Evolutionary conservation across 1,140 invertebrate genomes (phyloP), one percentile per base, ranked within the genome.

Genomic region (Sycophila sp.): DNA sequence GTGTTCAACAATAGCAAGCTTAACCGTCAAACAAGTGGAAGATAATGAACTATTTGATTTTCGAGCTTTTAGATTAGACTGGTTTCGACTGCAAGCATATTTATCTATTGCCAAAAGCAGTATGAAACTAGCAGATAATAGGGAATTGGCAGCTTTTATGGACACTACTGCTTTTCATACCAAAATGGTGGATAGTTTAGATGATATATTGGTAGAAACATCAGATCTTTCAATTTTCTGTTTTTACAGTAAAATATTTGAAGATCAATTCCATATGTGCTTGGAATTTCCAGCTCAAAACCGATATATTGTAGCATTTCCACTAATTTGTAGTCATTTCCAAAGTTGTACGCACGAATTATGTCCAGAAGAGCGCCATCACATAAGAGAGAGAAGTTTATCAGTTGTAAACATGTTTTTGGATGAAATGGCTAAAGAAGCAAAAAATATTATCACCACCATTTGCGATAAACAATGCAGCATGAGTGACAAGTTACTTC

Each of bases 381-480:
- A 98, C 81, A 97, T 98, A 76, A 90, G 97, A 67, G 96, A 98
- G 80, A 89, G 96, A 67, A 98, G 96, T 82, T 87, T 99, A 5
- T 98, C 96, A 68, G 96, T 99, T 53, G 96, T 99, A 0, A 98
- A 99, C 80, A 94, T 97, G 89, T 99, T 97, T 83, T 86, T 99
- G 30, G 97, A 99, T 82, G 97, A 99, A 87, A 99, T 99, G 95
- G 96, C 97, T 0, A 98, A 98, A 86, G 97, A 99, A 87, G 96
- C 97, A 0, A 99, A 98, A 84, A 98, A 99, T 84, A 98, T 99
- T 38, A 98, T 99, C 24, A 98, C 97, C 1, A 96, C 96, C 2
- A 98, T 99, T 80, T 99, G 97, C 88, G 97, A 99, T 86, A 96
- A 98, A 79, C 96, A 98, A 77, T 97, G 96, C 77, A 94, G 93